Conservation (phyloP, 2,888 invertebrate genomes). For the Brachylomia viminalis region DNA sequence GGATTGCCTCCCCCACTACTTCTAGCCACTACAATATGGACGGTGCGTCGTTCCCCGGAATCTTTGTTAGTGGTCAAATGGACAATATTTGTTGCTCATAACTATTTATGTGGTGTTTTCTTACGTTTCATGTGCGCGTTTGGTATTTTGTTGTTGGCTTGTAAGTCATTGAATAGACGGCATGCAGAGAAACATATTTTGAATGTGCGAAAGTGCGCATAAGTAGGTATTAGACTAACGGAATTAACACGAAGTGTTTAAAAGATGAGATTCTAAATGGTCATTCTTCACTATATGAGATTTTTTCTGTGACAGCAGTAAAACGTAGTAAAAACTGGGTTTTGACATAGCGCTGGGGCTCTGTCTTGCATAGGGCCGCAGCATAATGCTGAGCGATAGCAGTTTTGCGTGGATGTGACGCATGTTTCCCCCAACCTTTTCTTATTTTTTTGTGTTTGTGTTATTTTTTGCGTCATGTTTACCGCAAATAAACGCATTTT, state of each 20-base stretch:
- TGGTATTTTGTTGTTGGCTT: conserved; percentile 54
- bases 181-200: not conserved
- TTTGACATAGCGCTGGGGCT: no score
- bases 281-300: not conserved
- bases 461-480: no score
- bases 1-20: conserved; percentile 70
- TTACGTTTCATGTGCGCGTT: conserved; percentile 47
- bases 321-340: no score
- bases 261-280: not conserved
- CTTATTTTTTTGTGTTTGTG: no score
- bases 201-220: no score
- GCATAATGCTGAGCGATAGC: no score
- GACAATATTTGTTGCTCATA: conserved; percentile 70
- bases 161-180: not conserved
- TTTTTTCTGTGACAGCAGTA: not conserved
- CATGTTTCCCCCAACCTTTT: no score
- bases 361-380: no score
- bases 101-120: conserved; percentile 66
- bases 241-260: no score
- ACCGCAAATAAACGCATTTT: no score
- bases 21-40: conserved; percentile 58
- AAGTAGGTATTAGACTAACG: no score
- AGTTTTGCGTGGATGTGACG: no score
- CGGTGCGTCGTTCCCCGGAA: conserved; percentile 53
- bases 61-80: conserved; percentile 69